Percentiles rank a stretch among this genome's conserved stretches.
These are phyloP conservation scores for Drosophila ezoana DNA, from an alignment of 2,888 invertebrate genomes.

Conservation along the genomic window DNA sequence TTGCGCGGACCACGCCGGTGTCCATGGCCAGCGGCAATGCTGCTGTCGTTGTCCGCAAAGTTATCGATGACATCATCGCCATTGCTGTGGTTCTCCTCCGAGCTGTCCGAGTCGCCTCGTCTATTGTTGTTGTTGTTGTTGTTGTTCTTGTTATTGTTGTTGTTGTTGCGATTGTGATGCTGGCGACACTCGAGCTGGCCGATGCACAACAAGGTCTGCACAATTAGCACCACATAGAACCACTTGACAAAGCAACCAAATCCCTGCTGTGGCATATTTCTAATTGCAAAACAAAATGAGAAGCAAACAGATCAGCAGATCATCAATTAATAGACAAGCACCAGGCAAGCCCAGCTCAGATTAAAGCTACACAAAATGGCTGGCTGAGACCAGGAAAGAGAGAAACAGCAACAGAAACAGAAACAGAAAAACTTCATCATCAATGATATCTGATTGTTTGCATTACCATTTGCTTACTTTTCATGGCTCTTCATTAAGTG, in stretches of 20 bases:
- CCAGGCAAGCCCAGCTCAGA: background rate
- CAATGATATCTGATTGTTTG: conserved; percentile 39
- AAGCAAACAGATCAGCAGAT: conserved; percentile 21
- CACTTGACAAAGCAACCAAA: conserved; percentile 71
- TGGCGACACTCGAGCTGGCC: conserved; percentile 72
- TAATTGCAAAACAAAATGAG: conserved; percentile 10
- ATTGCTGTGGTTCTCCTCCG: conserved; percentile 62
- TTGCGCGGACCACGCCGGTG: conserved; percentile 53
- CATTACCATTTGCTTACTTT: conserved; percentile 40
- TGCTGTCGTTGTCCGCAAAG: conserved; percentile 53
- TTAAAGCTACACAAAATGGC: too few species aligned
- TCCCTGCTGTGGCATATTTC: conserved; percentile 70
- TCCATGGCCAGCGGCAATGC: conserved; percentile 39
- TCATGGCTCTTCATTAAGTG: conserved; percentile 7
- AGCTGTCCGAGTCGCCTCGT: conserved; percentile 59
- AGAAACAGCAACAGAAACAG: too few species aligned
- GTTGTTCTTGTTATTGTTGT: conserved; percentile 53
- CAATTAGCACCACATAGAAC: conserved; percentile 71
- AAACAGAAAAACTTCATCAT: conserved; percentile 4
- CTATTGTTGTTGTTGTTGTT: conserved; percentile 48
- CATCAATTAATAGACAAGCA: conserved; percentile 28
- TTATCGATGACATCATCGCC: conserved; percentile 55
- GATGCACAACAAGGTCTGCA: conserved; percentile 69
- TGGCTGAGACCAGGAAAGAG: too few species aligned
- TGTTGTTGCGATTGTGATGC: conserved; percentile 63